A percentile compares a stretch with the other conserved stretches of the same genome.
Conservation (phyloP, 1,140 invertebrate genomes). For the Campoletis sonorensis region DNA sequence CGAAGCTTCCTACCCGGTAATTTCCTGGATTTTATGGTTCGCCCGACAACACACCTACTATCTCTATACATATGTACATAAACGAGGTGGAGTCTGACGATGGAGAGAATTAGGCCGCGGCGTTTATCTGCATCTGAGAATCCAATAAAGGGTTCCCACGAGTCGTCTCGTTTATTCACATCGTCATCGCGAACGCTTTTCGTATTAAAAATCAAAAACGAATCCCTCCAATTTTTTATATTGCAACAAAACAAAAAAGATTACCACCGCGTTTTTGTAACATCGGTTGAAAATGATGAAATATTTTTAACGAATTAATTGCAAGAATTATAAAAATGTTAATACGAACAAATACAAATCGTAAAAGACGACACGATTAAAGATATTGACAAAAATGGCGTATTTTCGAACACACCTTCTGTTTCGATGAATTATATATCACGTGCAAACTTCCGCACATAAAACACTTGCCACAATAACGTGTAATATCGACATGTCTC, state of each 20-base stretch:
- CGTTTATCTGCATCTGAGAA: conserved; percentile 42
- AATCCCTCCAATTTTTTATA: too few species aligned
- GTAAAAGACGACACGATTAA: background rate
- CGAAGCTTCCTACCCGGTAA: conserved; percentile 67
- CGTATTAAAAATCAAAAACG: background rate
- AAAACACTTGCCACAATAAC: background rate
- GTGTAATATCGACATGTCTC: background rate
- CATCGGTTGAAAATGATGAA: background rate
- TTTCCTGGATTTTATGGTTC: conserved; percentile 73
- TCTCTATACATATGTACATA: background rate
- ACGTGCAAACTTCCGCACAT: conserved; percentile 15
- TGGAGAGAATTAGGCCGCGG: conserved; percentile 70
- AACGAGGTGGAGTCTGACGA: conserved; percentile 57
- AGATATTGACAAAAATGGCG: background rate
- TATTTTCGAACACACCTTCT: background rate
- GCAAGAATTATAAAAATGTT: background rate
- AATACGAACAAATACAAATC: background rate
- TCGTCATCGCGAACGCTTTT: conserved; percentile 25
- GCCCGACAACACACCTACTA: conserved; percentile 46
- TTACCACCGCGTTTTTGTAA: too few species aligned
- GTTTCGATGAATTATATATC: conserved; percentile 12
- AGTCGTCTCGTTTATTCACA: conserved; percentile 21
- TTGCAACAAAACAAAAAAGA: too few species aligned
- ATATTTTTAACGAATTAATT: background rate
- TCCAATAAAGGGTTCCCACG: conserved; percentile 30